A percentile compares a stretch with the other conserved stretches of the same genome.
These are phyloP conservation scores for Trichonephila clavata DNA, from an alignment of 1,140 invertebrate genomes.

Conservation along the genomic window DNA sequence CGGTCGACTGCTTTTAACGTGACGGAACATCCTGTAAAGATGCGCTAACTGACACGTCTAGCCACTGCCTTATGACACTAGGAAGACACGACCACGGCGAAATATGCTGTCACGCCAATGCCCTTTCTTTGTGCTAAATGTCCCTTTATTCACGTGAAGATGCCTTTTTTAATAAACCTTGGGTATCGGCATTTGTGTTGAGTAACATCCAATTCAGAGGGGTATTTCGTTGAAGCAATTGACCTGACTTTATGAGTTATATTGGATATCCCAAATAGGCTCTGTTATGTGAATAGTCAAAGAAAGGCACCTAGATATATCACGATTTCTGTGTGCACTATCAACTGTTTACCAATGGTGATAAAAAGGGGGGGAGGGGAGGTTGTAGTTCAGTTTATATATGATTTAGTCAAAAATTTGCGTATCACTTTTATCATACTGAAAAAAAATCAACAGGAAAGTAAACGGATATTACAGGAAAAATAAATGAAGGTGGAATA, in stretches of 20 bases:
- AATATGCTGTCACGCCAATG: neutral
- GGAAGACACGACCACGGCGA: neutral
- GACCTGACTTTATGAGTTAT: neutral
- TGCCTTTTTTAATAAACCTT: neutral
- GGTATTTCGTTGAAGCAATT: neutral
- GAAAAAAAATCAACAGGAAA: no score
- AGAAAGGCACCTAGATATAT: no score
- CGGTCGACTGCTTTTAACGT: conserved; percentile 37
- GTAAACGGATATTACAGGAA: no score
- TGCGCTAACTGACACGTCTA: conserved; percentile 4
- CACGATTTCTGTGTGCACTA: no score
- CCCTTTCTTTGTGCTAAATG: neutral
- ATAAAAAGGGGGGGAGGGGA: no score
- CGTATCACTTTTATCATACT: no score
- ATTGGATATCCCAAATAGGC: neutral
- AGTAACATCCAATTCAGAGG: neutral
- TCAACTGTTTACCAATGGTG: no score
- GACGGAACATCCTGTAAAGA: conserved; percentile 54
- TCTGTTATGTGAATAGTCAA: no score
- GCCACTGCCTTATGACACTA: neutral
- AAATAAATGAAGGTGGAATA: no score
- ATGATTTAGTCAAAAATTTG: no score
- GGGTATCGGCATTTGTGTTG: neutral
- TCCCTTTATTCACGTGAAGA: neutral
- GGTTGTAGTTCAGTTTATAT: no score